Evolutionary conservation across 2,113 vertebrate species (phyloP), one percentile per base, ranked within the genome.

Genomic region (Petroica traversi): DNA sequence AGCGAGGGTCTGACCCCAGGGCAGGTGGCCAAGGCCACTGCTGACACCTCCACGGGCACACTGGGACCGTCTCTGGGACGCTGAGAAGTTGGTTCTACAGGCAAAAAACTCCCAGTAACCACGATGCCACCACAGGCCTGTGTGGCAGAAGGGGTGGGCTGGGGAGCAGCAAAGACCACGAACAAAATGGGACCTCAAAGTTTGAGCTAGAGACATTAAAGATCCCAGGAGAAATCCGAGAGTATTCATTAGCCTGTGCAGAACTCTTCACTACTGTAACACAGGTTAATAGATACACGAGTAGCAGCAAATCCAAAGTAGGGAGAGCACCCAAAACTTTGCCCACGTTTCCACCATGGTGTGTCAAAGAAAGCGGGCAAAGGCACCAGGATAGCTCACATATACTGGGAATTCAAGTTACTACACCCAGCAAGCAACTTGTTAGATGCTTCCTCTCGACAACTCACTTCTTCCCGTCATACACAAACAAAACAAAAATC

Each of bases 401-500:
- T 62, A 75, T 54, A 81, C 69, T 20, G 33, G 22, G 54, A 88
- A 91, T 43, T 67, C 52, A 84, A 41, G 61, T 41, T 57, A 26
- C 26, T 33, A 40, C 5, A 3, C 46, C 45, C 22, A 3, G 24
- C 54, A 36, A 76, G 45, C 2, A 2, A 79, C 64, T 64, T 14
- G 38, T 20, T 58, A 63, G 75, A 57, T 40, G 89, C 69, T 89
- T 75, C 86, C 91, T 94, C 87, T 79, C 24, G 0, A 57, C 92
- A 90, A 29, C 63, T 92, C 87, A 24, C 45, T 96, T 63, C 92
- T 91, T 82, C 83, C 89, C 77, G 62, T 88, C 6, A 0, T 19
- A 88, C 61, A 82, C 91, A 89, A 93, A 91, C 84, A 89, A 73
- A 77, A 83, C 71, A 69, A 85, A 95, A 95, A 85, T 75, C 89